phyloP scores from a whole-genome alignment of 1,140 invertebrate genomes.

The Drosophila subpulchrella region DNA sequence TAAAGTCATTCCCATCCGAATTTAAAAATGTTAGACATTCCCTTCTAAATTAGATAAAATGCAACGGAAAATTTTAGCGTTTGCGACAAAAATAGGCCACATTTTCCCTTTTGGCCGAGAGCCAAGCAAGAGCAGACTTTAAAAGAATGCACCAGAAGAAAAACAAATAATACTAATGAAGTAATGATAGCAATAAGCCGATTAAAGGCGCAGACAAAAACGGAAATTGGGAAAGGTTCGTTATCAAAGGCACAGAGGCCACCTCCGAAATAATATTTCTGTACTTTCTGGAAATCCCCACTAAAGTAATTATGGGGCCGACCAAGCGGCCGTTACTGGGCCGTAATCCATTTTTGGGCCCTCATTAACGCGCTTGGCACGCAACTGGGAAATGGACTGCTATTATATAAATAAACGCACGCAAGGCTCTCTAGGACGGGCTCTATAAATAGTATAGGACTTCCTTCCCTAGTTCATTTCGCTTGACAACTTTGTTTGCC shows the following conservation, averaged over 20 bases:
- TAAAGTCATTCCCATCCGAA: conserved; percentile 9
- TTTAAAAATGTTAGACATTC: conserved; percentile 2
- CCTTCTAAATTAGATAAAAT: conserved; percentile 13
- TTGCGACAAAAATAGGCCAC: conserved; percentile 1
- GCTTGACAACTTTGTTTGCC: conserved; percentile 11
- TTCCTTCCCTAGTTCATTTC: conserved; percentile 1
- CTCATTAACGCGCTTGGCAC: conserved; percentile 26
- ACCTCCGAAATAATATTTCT: conserved; percentile 9
- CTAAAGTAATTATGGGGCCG: conserved; percentile 31
- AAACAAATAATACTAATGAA: conserved; percentile 4
- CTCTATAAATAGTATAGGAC: conserved; percentile 24
- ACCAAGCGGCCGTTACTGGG: conserved; percentile 3
- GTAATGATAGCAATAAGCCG: conserved; percentile 28
- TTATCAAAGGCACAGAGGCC: conserved; percentile 4
- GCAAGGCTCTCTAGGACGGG: conserved; percentile 33
- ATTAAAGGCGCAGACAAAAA: conserved; percentile 19
- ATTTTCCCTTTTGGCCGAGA: conserved; percentile 5
- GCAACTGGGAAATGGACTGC: conserved; percentile 31
- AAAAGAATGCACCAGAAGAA: conserved; percentile 4
- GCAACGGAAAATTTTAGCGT: neutral
- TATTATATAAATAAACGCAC: conserved; percentile 62
- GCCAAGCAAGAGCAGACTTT: conserved; percentile 22
- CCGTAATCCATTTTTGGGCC: conserved; percentile 37
- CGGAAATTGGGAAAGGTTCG: conserved; percentile 48
- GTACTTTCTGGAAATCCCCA: conserved; percentile 35